phyloP scores from a whole-genome alignment of 2,797 vertebrate genomes.

The Falco concolor region DNA sequence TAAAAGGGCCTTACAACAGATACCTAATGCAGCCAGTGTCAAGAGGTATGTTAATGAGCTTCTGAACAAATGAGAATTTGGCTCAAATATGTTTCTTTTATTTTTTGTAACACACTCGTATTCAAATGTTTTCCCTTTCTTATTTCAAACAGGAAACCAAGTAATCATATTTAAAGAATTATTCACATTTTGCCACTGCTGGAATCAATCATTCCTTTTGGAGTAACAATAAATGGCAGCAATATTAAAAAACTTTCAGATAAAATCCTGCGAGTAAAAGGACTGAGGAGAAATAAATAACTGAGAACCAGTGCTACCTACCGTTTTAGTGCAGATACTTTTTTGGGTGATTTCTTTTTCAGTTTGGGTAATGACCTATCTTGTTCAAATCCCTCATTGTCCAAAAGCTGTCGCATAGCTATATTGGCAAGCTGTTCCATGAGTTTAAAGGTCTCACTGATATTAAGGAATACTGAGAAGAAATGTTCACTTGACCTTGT shows the following conservation, averaged over 20 bases:
- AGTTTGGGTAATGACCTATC: constrained; percentile 93
- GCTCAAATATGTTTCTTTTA: neutral
- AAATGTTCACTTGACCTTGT: constrained; percentile 88
- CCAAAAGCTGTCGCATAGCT: constrained; percentile 96
- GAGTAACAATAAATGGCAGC: neutral
- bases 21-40: neutral
- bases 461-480: constrained; percentile 97
- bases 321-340: constrained; percentile 95
- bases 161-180: neutral
- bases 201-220: neutral
- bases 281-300: neutral
- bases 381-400: constrained; percentile 96
- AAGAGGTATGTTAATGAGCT: neutral
- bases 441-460: constrained; percentile 94
- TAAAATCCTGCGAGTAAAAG: neutral
- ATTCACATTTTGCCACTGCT: neutral
- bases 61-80: neutral
- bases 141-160: neutral
- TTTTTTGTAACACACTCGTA: neutral
- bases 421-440: constrained; percentile 98
- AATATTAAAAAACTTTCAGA: neutral
- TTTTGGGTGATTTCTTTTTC: constrained; percentile 94
- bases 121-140: neutral
- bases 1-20: neutral
- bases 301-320: constrained; percentile 49